Evolutionary conservation across 1,140 invertebrate species (phyloP).

Genomic region (Temnothorax curvispinosus): DNA sequence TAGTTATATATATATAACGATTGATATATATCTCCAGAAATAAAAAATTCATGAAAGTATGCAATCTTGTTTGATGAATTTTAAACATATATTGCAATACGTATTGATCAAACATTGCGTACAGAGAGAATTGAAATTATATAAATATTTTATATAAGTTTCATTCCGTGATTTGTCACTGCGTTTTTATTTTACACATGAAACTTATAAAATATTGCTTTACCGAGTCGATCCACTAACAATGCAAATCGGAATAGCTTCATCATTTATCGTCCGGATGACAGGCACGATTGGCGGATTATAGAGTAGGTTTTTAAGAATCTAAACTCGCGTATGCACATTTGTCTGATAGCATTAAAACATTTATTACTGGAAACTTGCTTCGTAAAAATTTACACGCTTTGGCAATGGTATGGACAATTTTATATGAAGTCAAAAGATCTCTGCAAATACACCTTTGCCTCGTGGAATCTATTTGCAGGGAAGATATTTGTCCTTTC

Average conservation of each 20-base stretch:
- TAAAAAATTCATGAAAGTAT: neutral
- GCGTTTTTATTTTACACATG: neutral
- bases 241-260: constrained; percentile 26
- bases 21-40: neutral
- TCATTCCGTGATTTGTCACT: neutral
- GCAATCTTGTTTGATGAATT: neutral
- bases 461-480: neutral
- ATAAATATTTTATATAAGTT: constrained; percentile 8
- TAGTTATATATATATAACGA: neutral
- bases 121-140: neutral
- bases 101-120: neutral
- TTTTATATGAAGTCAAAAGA: neutral
- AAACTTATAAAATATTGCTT: constrained; percentile 21
- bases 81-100: neutral
- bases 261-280: constrained; percentile 34
- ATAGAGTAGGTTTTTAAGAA: constrained; percentile 51
- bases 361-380: neutral
- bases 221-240: neutral
- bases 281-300: constrained; percentile 53
- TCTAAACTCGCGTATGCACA: constrained; percentile 16
- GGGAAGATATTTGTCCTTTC: constrained; percentile 8
- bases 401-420: neutral
- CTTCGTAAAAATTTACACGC: constrained; percentile 1
- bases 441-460: neutral
- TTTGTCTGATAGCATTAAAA: constrained; percentile 13